Conservation (phyloP, 2,888 invertebrate species). For the Lampropteryx suffumata region DNA sequence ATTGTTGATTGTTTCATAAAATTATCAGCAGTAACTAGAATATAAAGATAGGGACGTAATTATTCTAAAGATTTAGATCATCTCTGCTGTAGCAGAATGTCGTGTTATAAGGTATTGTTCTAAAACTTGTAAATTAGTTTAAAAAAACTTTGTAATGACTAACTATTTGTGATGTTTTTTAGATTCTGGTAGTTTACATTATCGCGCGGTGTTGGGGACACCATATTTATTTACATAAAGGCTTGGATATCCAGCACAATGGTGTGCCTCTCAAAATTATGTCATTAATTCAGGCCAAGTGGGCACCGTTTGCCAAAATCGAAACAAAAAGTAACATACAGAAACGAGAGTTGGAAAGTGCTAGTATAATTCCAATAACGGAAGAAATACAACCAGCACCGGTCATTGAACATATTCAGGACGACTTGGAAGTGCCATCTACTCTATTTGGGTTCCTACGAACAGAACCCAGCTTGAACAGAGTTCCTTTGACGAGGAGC, state of each 20-base stretch:
- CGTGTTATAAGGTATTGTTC: constrained; percentile 23
- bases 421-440: constrained; percentile 22
- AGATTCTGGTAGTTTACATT: constrained; percentile 16
- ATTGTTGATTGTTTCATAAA: constrained; percentile 27
- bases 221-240: constrained; percentile 32
- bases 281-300: constrained; percentile 52
- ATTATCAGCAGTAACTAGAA: constrained; percentile 22
- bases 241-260: constrained; percentile 14
- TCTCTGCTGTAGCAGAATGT: constrained; percentile 36
- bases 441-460: constrained; percentile 22
- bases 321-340: constrained; percentile 36
- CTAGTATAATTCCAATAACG: background rate
- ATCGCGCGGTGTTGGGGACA: constrained; percentile 29
- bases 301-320: constrained; percentile 54
- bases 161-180: constrained; percentile 3
- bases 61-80: constrained; percentile 33
- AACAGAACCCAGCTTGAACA: constrained; percentile 9
- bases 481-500: constrained; percentile 12
- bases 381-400: constrained; percentile 35
- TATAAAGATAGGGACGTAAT: constrained; percentile 31
- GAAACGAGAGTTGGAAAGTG: constrained; percentile 33
- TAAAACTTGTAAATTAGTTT: background rate
- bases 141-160: too few species aligned
- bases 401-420: constrained; percentile 40
- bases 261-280: constrained; percentile 49